Percentiles rank a stretch among this genome's conserved stretches.
Conservation (phyloP, 2,888 invertebrate genomes). For the Xestia c-nigrum region DNA sequence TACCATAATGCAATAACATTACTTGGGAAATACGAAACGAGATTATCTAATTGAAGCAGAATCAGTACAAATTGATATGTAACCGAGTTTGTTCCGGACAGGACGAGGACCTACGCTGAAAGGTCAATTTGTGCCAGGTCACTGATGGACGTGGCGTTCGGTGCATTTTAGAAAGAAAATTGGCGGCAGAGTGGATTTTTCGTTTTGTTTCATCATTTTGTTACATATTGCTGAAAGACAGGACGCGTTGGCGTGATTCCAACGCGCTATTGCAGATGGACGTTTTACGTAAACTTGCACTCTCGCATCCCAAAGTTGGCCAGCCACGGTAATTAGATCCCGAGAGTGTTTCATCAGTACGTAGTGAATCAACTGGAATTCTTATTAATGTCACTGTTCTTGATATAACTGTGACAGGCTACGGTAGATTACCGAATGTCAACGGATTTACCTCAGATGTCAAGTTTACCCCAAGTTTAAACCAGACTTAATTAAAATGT, state of each 20-base stretch:
- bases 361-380: conserved; percentile 34
- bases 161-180: conserved; percentile 12
- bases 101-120: conserved; percentile 42
- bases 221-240: conserved; percentile 34
- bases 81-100: conserved; percentile 27
- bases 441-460: conserved; percentile 9
- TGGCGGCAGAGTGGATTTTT: conserved; percentile 10
- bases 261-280: conserved; percentile 77
- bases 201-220: conserved; percentile 18
- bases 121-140: conserved; percentile 47
- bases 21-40: conserved; percentile 16
- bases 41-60: conserved; percentile 20
- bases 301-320: conserved; percentile 24
- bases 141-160: conserved; percentile 18
- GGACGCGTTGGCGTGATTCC: conserved; percentile 70
- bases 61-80: conserved; percentile 34
- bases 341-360: conserved; percentile 32
- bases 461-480: conserved; percentile 24
- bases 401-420: conserved; percentile 30
- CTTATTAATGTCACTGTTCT: conserved; percentile 32
- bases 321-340: conserved; percentile 43
- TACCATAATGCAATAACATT: conserved; percentile 54
- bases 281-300: conserved; percentile 59
- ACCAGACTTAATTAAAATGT: conserved; percentile 23
- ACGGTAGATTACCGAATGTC: conserved; percentile 24